Conservation (phyloP, 2,888 invertebrate genomes). For the Hyposoter didymator region DNA sequence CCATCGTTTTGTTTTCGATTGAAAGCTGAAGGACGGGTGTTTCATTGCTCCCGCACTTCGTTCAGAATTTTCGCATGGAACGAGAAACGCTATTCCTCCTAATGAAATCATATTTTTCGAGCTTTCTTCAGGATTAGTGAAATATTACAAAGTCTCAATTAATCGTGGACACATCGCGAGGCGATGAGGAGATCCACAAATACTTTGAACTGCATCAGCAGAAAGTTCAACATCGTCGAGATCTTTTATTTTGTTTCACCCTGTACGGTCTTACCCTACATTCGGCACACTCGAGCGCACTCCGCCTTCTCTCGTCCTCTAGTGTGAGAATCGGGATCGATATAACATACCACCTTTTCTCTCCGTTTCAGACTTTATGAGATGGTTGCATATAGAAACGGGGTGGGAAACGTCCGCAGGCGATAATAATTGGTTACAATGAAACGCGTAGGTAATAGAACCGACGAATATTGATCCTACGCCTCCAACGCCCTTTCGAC, state of each 20-base stretch:
- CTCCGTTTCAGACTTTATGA: not conserved
- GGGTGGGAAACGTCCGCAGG: slow-evolving; percentile 40
- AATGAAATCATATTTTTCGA: not conserved
- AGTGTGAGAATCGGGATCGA: slow-evolving; percentile 46
- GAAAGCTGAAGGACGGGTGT: slow-evolving; percentile 23
- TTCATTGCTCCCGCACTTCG: slow-evolving; percentile 16
- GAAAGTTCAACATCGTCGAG: not conserved
- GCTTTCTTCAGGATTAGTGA: not conserved
- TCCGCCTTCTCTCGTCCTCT: slow-evolving; percentile 22
- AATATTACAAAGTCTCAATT: slow-evolving; percentile 2
- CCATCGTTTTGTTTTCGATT: slow-evolving; percentile 17
- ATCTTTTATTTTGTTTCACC: not conserved
- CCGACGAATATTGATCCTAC: slow-evolving; percentile 54
- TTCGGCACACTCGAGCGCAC: slow-evolving; percentile 39
- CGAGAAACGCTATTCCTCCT: not conserved
- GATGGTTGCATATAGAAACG: not conserved
- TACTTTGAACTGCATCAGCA: not conserved
- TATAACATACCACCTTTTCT: slow-evolving; percentile 39
- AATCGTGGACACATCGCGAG: not conserved
- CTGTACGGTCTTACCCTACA: slow-evolving; percentile 12
- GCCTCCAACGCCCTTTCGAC: slow-evolving; percentile 8
- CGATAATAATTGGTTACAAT: slow-evolving; percentile 61
- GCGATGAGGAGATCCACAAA: not conserved
- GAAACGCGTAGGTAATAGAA: slow-evolving; percentile 53
- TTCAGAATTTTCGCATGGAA: not conserved